Evolutionary conservation across 2,113 vertebrate species (phyloP), one percentile per base, ranked within the genome.

Genomic region (Paramisgurnus dabryanus): DNA sequence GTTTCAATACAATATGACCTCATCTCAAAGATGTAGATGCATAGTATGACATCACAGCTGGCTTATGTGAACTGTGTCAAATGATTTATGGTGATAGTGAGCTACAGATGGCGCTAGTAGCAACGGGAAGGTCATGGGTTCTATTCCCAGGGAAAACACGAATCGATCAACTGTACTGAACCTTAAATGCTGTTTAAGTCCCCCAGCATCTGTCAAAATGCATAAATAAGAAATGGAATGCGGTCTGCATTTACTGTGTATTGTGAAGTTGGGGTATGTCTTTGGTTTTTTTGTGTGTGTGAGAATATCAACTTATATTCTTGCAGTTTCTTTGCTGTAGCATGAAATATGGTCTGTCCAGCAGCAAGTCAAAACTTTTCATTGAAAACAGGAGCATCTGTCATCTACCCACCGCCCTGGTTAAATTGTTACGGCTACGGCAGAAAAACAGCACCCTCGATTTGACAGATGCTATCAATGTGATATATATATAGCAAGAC

Each of bases 301-400:
- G 15, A 66, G 74, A 5, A 39, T 65, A 50, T 64, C 58, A 76
- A 12, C 53, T 18, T 8, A 22, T 40, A 76, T 13, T 76, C 27
- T 41, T 65, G 61, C 61, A 66, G 47, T 3, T 66, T 34, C 61
- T 34, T 41, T 72, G 12, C 60, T 72, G 60, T 84, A 49, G n/a
- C 79, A 34, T 88, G 88, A 92, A 87, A 90, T 92, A 89, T 79
- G 84, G 85, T 86, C 85, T 85, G 84, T 77, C 82, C 43, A 47
- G 74, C 87, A 84, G 83, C 88, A 86, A 89, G 86, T 85, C 82
- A 87, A 82, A 90, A 88, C 67, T 78, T 90, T 92, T 87, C 85
- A 75, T 66, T 67, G 87, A 85, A 76, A 90, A 86, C 80, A 85
- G 81, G 87, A 71, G 69, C 72, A 85, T 87, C 87, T 84, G 88